Evolutionary conservation across 2,888 invertebrate species (phyloP).

Genomic region (Flabesymbios commensalis): DNA sequence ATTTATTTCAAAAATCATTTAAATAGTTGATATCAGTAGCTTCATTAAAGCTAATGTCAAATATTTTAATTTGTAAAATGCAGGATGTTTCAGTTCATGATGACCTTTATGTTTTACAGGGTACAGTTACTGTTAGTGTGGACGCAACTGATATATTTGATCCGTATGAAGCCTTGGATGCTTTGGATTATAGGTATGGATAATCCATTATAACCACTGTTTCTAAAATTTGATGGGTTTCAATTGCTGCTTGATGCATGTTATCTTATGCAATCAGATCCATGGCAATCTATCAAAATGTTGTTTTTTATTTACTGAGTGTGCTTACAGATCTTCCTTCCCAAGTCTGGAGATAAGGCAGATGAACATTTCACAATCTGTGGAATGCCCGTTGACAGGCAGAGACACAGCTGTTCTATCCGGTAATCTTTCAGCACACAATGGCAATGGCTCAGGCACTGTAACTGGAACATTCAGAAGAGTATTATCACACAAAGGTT

Average conservation of each 20-base stretch:
- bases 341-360: constrained; percentile 88
- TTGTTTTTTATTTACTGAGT: no score
- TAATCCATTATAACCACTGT: no score
- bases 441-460: constrained; percentile 80
- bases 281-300: no score
- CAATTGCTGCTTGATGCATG: background rate
- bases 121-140: constrained; percentile 81
- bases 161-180: constrained; percentile 69
- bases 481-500: constrained; percentile 80
- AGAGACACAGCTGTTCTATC: constrained; percentile 83
- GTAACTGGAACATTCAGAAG: constrained; percentile 78
- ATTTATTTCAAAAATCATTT: no score
- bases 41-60: no score
- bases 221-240: background rate
- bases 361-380: constrained; percentile 89
- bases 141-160: constrained; percentile 93
- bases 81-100: no score
- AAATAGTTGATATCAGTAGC: no score
- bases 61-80: no score
- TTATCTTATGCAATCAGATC: no score
- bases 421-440: constrained; percentile 67
- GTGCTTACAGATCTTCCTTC: constrained; percentile 50
- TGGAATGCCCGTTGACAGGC: constrained; percentile 87
- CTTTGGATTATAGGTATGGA: constrained; percentile 18
- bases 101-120: constrained; percentile 63